These are phyloP conservation scores for Erythrolamprus reginae DNA, from an alignment of 2,113 vertebrate genomes.

Conservation along the genomic window DNA sequence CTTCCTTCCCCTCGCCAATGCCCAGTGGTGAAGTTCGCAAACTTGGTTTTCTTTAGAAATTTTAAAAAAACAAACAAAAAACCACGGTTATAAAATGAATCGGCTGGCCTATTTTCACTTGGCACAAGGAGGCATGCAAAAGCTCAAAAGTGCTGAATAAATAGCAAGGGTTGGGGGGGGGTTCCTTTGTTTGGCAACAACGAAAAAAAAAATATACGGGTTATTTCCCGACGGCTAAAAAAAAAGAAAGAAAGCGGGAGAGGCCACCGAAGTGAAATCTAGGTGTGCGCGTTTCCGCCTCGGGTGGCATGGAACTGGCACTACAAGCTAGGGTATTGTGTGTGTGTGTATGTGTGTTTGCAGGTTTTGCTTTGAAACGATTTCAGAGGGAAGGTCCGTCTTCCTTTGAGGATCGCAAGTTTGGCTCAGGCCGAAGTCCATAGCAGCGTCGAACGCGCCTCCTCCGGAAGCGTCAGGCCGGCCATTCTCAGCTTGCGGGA, in stretches of 20 bases:
- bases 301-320: slow-evolving; percentile 64
- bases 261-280: slow-evolving; percentile 67
- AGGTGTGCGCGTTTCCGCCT: slow-evolving; percentile 50
- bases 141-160: slow-evolving; percentile 71
- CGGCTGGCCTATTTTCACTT: slow-evolving; percentile 69
- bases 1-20: slow-evolving; percentile 43
- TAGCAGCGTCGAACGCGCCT: slow-evolving; percentile 82
- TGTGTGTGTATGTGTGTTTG: not conserved
- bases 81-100: slow-evolving; percentile 49
- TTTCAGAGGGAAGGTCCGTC: slow-evolving; percentile 71
- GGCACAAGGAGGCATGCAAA: slow-evolving; percentile 95
- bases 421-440: slow-evolving; percentile 74
- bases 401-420: slow-evolving; percentile 69
- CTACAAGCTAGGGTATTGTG: slow-evolving; percentile 66
- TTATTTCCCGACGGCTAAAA: slow-evolving; percentile 53
- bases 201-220: not conserved
- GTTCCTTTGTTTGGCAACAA: slow-evolving; percentile 66
- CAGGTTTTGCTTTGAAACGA: not conserved
- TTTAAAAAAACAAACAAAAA: not conserved
- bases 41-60: not conserved
- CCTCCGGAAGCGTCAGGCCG: slow-evolving; percentile 68
- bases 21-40: slow-evolving; percentile 36
- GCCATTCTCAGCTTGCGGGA: slow-evolving; percentile 63
- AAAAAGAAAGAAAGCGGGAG: slow-evolving; percentile 63
- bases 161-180: slow-evolving; percentile 36